Evolutionary conservation across 92 coral and sea anemone genomes (phyloP).

Genomic region (Zoanthus sansibaricus): DNA sequence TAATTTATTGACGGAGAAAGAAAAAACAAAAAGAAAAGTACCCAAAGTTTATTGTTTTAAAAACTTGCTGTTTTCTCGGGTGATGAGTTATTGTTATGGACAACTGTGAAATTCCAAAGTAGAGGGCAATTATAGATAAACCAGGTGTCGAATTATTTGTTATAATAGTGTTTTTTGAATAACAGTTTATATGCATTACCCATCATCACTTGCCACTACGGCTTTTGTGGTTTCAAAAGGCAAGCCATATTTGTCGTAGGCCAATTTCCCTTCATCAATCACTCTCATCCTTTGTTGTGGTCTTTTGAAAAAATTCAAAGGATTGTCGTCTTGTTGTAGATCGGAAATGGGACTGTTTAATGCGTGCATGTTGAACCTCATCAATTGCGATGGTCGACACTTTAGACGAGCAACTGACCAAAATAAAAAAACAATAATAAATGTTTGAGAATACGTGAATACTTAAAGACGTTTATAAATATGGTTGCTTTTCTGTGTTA

Average conservation of each 20-base stretch:
- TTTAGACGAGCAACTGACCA: slow-evolving; percentile 60
- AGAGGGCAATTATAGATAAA: too few species aligned
- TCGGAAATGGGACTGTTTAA: slow-evolving; percentile 4
- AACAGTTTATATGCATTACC: slow-evolving; percentile 65
- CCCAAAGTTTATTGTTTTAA: too few species aligned
- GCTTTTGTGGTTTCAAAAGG: slow-evolving; percentile 78
- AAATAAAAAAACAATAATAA: neutral
- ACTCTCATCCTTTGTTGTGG: slow-evolving; percentile 44
- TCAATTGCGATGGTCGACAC: slow-evolving; percentile 66
- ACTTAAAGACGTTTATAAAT: neutral
- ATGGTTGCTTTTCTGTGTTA: too few species aligned
- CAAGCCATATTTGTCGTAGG: slow-evolving; percentile 81
- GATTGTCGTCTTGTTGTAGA: neutral
- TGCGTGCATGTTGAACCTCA: slow-evolving; percentile 42
- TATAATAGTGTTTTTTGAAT: too few species aligned
- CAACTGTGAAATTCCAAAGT: too few species aligned
- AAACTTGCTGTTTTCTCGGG: too few species aligned
- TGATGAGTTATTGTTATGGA: too few species aligned
- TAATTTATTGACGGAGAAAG: too few species aligned
- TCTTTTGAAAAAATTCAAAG: neutral
- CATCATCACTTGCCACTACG: slow-evolving; percentile 73
- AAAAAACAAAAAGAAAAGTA: too few species aligned
- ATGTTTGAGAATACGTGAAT: neutral
- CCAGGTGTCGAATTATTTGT: too few species aligned
- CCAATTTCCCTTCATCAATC: slow-evolving; percentile 63